These are phyloP conservation scores for Xyrichtys novacula DNA, from an alignment of 2,797 vertebrate species.

Conservation along the genomic window DNA sequence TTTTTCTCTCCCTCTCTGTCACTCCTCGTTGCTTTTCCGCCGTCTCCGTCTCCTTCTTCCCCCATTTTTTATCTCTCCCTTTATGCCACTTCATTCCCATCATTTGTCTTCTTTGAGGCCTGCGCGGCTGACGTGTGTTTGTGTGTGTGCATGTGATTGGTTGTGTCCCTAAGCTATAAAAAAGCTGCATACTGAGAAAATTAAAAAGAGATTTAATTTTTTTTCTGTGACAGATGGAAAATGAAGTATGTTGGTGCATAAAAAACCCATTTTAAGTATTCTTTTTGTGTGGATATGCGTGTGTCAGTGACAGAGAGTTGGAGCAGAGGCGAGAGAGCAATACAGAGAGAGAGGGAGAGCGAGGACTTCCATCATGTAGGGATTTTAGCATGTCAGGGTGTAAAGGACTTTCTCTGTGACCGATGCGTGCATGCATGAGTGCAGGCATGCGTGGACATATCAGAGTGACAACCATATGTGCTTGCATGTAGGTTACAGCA, in stretches of 20 bases:
- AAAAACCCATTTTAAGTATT: conserved; percentile 51
- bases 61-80: conserved; percentile 43
- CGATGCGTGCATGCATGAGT: conserved; percentile 26
- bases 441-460: conserved; percentile 14
- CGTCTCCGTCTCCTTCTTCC: conserved; percentile 43
- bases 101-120: conserved; percentile 55
- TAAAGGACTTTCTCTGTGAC: conserved; percentile 1
- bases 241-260: conserved; percentile 53
- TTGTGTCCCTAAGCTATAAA: conserved; percentile 57
- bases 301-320: conserved; percentile 15
- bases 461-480: conserved; percentile 32
- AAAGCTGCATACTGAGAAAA: conserved; percentile 69
- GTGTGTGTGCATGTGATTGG: conserved; percentile 24
- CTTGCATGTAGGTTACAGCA: conserved; percentile 31
- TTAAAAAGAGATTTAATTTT: conserved; percentile 74
- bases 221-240: conserved; percentile 71
- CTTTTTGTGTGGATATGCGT: conserved; percentile 15
- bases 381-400: conserved; percentile 28
- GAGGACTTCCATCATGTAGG: background rate
- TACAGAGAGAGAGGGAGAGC: background rate
- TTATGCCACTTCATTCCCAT: conserved; percentile 63
- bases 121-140: background rate
- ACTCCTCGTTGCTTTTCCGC: conserved; percentile 33
- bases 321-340: background rate
- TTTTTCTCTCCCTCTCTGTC: conserved; percentile 37